Conservation (phyloP, 2,113 vertebrate genomes). For the Nettapus auritus region DNA sequence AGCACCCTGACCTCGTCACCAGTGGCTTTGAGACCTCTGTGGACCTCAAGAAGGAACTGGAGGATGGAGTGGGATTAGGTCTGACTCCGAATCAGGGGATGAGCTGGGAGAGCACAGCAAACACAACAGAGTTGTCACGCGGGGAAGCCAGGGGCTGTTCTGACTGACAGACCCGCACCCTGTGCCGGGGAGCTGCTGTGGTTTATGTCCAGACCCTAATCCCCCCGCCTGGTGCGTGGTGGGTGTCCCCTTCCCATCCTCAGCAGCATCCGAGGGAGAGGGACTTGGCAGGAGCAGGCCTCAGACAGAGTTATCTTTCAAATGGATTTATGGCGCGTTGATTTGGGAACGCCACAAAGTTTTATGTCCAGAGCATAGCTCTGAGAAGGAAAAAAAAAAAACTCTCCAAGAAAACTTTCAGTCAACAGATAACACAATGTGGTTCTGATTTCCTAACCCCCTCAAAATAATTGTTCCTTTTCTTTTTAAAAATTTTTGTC, state of each 20-base stretch:
- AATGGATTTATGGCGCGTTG: accelerated
- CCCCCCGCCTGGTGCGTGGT: not conserved
- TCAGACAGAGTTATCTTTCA: not conserved
- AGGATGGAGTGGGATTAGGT: not conserved
- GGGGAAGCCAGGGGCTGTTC: not conserved
- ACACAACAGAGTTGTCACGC: not conserved
- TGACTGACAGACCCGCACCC: not conserved
- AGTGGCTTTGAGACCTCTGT: not conserved
- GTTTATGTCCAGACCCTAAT: not conserved
- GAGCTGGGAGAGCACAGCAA: not conserved
- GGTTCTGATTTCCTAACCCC: slow-evolving; percentile 35
- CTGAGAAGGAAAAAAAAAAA: not conserved
- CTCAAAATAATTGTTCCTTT: not conserved
- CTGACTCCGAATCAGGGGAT: not conserved
- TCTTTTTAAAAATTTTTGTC: not conserved
- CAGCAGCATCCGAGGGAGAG: not conserved
- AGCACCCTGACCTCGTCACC: not conserved
- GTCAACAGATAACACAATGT: slow-evolving; percentile 26
- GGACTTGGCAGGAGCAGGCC: not conserved
- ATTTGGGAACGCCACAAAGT: not conserved
- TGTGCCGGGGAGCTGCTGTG: accelerated
- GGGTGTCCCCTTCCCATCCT: not conserved
- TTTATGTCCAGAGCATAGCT: not conserved
- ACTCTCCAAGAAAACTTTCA: not conserved
- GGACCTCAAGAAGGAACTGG: not conserved